Evolutionary conservation across 2,113 vertebrate genomes (phyloP), one percentile per base, ranked within the genome.

Genomic region (Seriola quinqueradiata): DNA sequence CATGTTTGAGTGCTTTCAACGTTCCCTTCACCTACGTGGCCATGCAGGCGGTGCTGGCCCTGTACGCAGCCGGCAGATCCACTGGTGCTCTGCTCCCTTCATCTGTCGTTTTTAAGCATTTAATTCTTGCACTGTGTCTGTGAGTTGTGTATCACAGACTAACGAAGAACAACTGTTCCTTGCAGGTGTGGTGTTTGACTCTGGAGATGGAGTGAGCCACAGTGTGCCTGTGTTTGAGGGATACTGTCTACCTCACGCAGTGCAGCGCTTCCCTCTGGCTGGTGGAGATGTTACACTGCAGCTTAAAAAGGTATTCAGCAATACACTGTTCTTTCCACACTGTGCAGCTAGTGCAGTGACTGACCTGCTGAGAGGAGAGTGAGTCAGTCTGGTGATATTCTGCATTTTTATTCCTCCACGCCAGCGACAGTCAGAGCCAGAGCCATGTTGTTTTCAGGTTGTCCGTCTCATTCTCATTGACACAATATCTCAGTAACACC

Each of bases 181-280:
- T 48, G 25, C 10, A 96, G 95, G 95, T 82, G 90, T 96, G 87
- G 94, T 95, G 52, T 91, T 96, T 75, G 95, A 96, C 83, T 95
- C 95, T 36, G 95, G 95, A 28, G 94, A 95, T 11, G 93, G 94
- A 2, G 89, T 90, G n/a, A 96, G 94, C 79, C 94, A 96, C 90
- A 94, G 93, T 19, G 95, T 96, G 0, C 95, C 95, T 0, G 95
- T 96, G 70, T 96, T 93, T 57, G 95, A 95, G 17, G 95, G 95
- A 0, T 95, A 96, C 85, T 84, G 84, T 78, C 89, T 96, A 5
- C 89, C 94, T 87, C 94, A 96, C 9, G 94, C 95, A 4, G 89
- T 95, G 11, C 94, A 96, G 73, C 92, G 94, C 77, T 93, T 94
- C 64, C 84, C 91, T 52, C 72, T 96, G 74, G 95, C 94, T 8